Evolutionary conservation across 1,140 invertebrate species (phyloP), one percentile per base, ranked within the genome.

Genomic region (Pseudachorutes palmiensis): DNA sequence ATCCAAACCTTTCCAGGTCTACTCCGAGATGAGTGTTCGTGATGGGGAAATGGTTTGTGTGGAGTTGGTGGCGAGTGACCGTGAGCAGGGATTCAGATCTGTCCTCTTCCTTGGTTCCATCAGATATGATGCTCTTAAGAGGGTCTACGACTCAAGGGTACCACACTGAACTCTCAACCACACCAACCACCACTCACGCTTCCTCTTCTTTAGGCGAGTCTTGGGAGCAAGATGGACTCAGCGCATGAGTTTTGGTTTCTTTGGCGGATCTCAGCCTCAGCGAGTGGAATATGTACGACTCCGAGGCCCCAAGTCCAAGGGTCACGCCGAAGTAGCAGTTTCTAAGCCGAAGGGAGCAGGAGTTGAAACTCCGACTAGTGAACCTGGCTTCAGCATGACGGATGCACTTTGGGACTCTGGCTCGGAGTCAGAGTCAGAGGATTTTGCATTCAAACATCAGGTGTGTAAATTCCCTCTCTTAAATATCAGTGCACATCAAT

Each of bases 21-120:
- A 98, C 83, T 89, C 88, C 81, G 95, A 95, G 86, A 91, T 92
- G 78, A 81, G 97, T 77, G 93, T 98, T 31, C 84, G 93, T 59
- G 95, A 98, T 81, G 94, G 95, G 31, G 96, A 99, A 81, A 95
- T 97, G 88, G 92, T 99, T 31, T 98, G 94, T 81, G 94, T 98
- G 28, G 96, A 99, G 79, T 81, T 99, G 72, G 89, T 97, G 36
- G 96, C 94, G 33, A 86, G 87, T 24, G 95, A 98, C 77, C 83
- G 89, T 45, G 84, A 89, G 74, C 86, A 87, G 57, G 82, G 85
- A 49, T 85, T 92, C 29, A 89, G 95, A 78, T 88, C 91, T 28
- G 95, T 98, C 62, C 89, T 98, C 69, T 98, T 98, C 79, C 84
- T 97, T 32, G 96, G 96, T 30, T 97, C 94, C 32, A 96, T 99